Conservation (phyloP, 2,888 invertebrate genomes). For the Cotesia congregata region DNA sequence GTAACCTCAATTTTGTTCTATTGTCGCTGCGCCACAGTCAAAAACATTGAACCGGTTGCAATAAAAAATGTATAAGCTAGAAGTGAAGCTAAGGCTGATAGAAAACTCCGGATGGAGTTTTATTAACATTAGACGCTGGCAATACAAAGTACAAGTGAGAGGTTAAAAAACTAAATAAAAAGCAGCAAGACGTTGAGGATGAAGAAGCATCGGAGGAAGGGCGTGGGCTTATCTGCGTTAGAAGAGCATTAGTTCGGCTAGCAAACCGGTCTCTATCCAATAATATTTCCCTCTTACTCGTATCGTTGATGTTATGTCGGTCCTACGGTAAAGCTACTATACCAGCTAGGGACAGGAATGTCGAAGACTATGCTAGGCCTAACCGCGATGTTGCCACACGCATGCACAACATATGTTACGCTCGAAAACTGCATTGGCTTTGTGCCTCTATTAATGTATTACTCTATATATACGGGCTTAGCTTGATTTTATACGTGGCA, state of each 20-base stretch:
- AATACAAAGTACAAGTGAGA: constrained; percentile 28
- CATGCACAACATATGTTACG: constrained; percentile 49
- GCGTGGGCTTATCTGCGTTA: constrained; percentile 49
- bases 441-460: neutral
- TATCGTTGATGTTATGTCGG: neutral
- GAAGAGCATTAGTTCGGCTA: constrained; percentile 46
- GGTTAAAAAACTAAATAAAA: constrained; percentile 20
- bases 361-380: constrained; percentile 37
- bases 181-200: constrained; percentile 38
- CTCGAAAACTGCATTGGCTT: constrained; percentile 31
- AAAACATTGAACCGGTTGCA: constrained; percentile 47
- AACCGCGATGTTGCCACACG: constrained; percentile 52
- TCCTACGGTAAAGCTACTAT: constrained; percentile 32
- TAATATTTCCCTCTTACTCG: neutral
- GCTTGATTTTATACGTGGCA: constrained; percentile 25
- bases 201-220: constrained; percentile 37
- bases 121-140: constrained; percentile 17
- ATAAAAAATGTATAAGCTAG: constrained; percentile 43
- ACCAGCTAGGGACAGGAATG: constrained; percentile 42
- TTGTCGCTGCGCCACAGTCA: constrained; percentile 40
- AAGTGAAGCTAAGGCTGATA: constrained; percentile 31
- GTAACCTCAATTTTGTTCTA: constrained; percentile 33
- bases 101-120: constrained; percentile 21
- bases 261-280: constrained; percentile 47
- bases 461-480: neutral